Evolutionary conservation across 2,113 vertebrate genomes (phyloP), one percentile per base, ranked within the genome.

Genomic region (Hippolais icterina): DNA sequence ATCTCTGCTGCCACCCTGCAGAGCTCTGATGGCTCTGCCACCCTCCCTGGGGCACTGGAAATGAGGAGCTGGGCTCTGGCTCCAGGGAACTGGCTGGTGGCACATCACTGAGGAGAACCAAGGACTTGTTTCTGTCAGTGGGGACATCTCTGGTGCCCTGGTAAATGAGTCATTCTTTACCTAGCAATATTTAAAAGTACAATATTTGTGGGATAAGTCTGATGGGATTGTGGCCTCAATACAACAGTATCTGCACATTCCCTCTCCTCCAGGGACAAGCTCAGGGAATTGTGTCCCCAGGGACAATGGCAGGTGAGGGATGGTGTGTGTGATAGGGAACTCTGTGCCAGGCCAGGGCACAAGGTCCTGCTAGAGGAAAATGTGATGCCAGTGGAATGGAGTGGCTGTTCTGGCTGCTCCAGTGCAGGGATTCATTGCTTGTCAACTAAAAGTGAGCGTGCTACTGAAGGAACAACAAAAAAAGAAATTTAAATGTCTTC

Each of bases 401-500:
- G 24, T n/a, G 12, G n/a, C 76, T 68, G 28, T 10, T 5, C 44
- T 22, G 25, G 18, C 50, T 53, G 57, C 77, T 83, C 39, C 37
- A 20, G 71, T 7, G 1, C 13, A 2, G 11, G 47, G 21, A 29
- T 71, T 59, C 60, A 4, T 16, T 78, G n/a, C 87, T 85, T 64
- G 27, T 69, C 82, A 57, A n/a, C 80, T 66, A 13, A 56, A 49
- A 97, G 90, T 20, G 69, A 85, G 76, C 49, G 87, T 94, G 60
- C 77, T 72, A 4, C 83, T 88, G 59, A 70, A 47, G 75, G 44
- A 87, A 21, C 7, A 42, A 60, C 6, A 31, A 53, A 56, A 42
- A 35, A 41, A 25, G 47, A 47, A 95, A 83, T 91, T 92, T 95
- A 77, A 96, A 94, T 71, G 60, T 94, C 94, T 96, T 93, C 88